A percentile compares a stretch with the other conserved stretches of the same genome.
Conservation (phyloP, 1,140 invertebrate genomes). For the Phenacoccus solenopsis region DNA sequence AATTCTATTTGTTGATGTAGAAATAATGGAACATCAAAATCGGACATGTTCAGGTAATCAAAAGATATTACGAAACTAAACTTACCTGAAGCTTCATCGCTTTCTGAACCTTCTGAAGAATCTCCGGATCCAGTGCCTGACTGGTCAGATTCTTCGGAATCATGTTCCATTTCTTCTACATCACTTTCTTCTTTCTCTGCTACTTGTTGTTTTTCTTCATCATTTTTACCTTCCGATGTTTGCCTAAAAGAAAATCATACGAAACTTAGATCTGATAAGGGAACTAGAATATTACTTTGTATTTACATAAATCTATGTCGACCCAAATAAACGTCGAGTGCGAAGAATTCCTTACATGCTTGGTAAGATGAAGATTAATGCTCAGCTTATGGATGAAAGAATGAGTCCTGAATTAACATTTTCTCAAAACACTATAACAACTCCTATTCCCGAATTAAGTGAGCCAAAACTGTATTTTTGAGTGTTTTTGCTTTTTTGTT, state of each 20-base stretch:
- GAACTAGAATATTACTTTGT: too few relatives aligned
- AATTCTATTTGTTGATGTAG: conserved; percentile 47
- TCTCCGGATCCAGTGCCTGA: background rate
- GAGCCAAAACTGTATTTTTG: too few relatives aligned
- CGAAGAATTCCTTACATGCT: too few relatives aligned
- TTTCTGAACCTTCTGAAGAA: background rate
- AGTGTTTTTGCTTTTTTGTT: too few relatives aligned
- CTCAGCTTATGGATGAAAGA: too few relatives aligned
- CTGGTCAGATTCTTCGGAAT: background rate
- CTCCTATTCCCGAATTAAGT: too few relatives aligned
- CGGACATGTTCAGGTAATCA: background rate
- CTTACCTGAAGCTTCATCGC: conserved; percentile 7
- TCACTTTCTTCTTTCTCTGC: conserved; percentile 1
- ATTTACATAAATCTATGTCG: too few relatives aligned
- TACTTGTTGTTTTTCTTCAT: background rate
- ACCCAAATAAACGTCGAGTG: too few relatives aligned
- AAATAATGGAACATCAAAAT: background rate
- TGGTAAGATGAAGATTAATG: too few relatives aligned
- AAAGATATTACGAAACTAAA: background rate
- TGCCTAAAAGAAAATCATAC: background rate
- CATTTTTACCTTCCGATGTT: background rate
- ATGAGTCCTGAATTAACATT: too few relatives aligned
- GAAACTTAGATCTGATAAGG: too few relatives aligned
- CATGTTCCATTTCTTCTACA: conserved; percentile 6
- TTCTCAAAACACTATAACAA: too few relatives aligned